Conservation (phyloP, 2,797 vertebrate genomes). For the Sebastes vulpes region DNA sequence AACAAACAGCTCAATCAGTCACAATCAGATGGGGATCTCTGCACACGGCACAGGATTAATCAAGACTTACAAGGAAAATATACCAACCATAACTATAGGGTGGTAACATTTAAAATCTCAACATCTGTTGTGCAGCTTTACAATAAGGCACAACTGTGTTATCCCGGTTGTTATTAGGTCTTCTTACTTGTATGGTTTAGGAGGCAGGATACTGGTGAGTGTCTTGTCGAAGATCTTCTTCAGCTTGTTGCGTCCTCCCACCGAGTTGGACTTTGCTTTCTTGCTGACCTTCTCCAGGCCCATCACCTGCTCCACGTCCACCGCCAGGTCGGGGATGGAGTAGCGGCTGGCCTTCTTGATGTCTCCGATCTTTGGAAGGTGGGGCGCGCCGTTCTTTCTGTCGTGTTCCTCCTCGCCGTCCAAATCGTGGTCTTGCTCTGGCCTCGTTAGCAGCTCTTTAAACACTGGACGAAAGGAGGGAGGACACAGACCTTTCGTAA, state of each 20-base stretch:
- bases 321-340: slow-evolving; percentile 97
- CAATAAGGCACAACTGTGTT: not conserved
- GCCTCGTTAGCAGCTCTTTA: slow-evolving; percentile 95
- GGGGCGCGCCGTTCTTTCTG: slow-evolving; percentile 95
- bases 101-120: too few species aligned
- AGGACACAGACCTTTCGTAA: not conserved
- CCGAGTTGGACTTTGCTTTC: slow-evolving; percentile 95
- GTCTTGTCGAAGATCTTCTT: slow-evolving; percentile 99
- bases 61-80: not conserved
- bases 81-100: too few species aligned
- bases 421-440: slow-evolving; percentile 90
- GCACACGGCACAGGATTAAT: not conserved
- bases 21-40: not conserved
- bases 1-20: slow-evolving; percentile 13
- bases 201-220: slow-evolving; percentile 97
- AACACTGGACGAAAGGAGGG: slow-evolving; percentile 86
- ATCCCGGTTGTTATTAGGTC: not conserved
- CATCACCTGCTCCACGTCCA: slow-evolving; percentile 98
- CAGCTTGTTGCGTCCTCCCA: slow-evolving; percentile 96
- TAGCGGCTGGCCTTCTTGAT: slow-evolving; percentile 98
- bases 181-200: slow-evolving; percentile 98
- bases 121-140: not conserved
- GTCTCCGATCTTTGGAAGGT: slow-evolving; percentile 98
- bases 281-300: slow-evolving; percentile 97
- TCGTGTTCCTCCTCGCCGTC: slow-evolving; percentile 90